These are phyloP conservation scores for Rhizomys pruinosus DNA, from an alignment of 2,113 vertebrate species.

Conservation along the genomic window DNA sequence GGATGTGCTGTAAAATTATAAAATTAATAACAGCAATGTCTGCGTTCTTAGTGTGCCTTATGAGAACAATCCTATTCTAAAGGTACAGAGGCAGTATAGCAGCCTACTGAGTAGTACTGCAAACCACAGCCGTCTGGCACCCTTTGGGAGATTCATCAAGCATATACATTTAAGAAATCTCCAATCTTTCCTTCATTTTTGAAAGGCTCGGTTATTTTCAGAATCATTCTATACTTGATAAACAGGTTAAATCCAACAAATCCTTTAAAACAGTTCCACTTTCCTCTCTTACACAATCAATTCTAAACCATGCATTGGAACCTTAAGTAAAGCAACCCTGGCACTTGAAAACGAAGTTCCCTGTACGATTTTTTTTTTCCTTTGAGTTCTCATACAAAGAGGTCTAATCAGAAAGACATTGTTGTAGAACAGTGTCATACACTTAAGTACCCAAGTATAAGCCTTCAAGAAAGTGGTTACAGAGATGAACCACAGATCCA, in stretches of 20 bases:
- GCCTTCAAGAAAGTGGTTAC: neutral
- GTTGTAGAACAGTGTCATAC: neutral
- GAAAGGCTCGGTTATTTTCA: slow-evolving; percentile 54
- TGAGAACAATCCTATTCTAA: slow-evolving; percentile 37
- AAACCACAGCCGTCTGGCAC: neutral
- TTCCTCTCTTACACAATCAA: slow-evolving; percentile 1
- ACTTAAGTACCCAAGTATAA: slow-evolving; percentile 4
- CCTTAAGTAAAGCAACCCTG: neutral
- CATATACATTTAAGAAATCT: slow-evolving; percentile 2
- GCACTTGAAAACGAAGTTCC: slow-evolving; percentile 3
- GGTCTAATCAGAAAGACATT: neutral
- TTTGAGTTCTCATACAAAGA: neutral
- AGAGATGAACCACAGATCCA: neutral
- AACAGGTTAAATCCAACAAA: slow-evolving; percentile 30
- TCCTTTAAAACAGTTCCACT: slow-evolving; percentile 47
- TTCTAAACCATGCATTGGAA: slow-evolving; percentile 38
- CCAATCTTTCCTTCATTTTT: slow-evolving; percentile 52
- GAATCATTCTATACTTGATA: neutral
- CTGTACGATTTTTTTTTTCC: neutral
- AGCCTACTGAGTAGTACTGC: slow-evolving; percentile 12
- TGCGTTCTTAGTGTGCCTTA: neutral
- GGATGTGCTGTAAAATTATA: neutral
- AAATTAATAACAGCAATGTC: neutral
- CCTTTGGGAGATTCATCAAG: neutral
- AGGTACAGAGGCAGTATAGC: neutral